phyloP scores from a whole-genome alignment of 2,797 vertebrate species.

The Spinus pinus region DNA sequence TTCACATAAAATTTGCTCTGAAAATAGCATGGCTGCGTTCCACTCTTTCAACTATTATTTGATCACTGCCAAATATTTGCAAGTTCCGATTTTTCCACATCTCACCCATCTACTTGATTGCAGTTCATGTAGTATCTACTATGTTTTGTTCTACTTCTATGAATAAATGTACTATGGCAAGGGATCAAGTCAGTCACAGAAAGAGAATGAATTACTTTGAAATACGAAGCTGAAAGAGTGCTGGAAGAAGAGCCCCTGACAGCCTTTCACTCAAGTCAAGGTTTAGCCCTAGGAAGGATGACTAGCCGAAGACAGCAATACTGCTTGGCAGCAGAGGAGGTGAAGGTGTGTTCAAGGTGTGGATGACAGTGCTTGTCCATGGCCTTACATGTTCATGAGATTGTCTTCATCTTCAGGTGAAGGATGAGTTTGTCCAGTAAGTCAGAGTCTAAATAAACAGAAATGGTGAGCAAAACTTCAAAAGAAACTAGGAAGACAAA shows the following conservation, averaged over 20 bases:
- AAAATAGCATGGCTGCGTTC: constrained; percentile 35
- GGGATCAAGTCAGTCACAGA: neutral
- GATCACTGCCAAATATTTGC: constrained; percentile 57
- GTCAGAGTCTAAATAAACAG: constrained; percentile 21
- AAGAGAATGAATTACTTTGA: neutral
- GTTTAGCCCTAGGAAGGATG: constrained; percentile 19
- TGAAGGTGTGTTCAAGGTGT: constrained; percentile 71
- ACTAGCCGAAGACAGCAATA: neutral
- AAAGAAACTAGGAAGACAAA: neutral
- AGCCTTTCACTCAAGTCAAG: constrained; percentile 16
- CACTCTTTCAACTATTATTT: constrained; percentile 32
- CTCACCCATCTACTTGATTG: neutral
- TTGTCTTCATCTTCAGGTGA: constrained; percentile 19
- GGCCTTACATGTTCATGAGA: constrained; percentile 8
- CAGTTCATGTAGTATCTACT: neutral
- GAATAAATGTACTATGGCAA: neutral
- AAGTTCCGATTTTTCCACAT: constrained; percentile 38
- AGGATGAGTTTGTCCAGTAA: neutral
- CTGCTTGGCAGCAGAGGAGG: constrained; percentile 75
- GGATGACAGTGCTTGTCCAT: neutral
- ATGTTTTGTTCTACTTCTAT: neutral
- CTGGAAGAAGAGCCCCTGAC: constrained; percentile 53
- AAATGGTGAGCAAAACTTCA: neutral
- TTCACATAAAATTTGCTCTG: constrained; percentile 51
- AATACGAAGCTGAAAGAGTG: neutral